phyloP scores from a whole-genome alignment of 2,113 vertebrate genomes.

The Psilopogon haemacephalus region DNA sequence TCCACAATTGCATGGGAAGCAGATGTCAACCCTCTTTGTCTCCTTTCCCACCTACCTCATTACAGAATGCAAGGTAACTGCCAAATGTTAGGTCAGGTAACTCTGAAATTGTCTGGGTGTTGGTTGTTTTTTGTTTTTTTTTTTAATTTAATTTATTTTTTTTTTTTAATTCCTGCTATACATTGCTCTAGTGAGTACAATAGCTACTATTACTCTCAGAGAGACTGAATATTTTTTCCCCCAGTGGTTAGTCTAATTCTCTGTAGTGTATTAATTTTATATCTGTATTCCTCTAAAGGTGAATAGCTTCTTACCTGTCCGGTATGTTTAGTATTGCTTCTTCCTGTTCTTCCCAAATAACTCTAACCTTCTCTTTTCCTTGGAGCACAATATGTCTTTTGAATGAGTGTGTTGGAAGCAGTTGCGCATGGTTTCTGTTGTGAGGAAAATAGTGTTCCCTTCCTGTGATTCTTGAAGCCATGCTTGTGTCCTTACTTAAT shows the following conservation, averaged over 20 bases:
- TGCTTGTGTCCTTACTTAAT: not conserved
- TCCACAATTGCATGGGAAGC: not conserved
- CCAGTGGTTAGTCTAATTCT: not conserved
- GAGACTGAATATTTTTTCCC: not conserved
- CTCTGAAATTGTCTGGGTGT: not conserved
- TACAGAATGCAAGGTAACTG: not conserved
- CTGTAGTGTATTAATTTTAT: not conserved
- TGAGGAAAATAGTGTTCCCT: not conserved
- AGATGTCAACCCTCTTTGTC: not conserved
- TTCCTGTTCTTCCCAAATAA: not conserved
- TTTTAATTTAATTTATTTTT: not conserved
- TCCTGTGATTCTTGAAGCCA: not conserved
- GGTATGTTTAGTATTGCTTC: not conserved
- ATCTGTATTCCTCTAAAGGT: not conserved
- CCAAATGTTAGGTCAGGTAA: not conserved
- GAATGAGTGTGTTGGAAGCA: not conserved
- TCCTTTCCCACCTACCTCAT: not conserved
- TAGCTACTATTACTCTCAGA: not conserved
- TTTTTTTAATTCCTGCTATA: not conserved
- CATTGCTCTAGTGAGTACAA: not conserved
- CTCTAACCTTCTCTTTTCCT: not conserved
- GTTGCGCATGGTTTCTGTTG: fast-evolving
- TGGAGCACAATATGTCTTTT: not conserved
- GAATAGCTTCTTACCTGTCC: not conserved
- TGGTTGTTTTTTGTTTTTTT: too few relatives aligned